Percentiles rank a stretch among this genome's conserved stretches.
phyloP scores from a whole-genome alignment of 1,140 invertebrate species.

The Pseudomyrmex gracilis region DNA sequence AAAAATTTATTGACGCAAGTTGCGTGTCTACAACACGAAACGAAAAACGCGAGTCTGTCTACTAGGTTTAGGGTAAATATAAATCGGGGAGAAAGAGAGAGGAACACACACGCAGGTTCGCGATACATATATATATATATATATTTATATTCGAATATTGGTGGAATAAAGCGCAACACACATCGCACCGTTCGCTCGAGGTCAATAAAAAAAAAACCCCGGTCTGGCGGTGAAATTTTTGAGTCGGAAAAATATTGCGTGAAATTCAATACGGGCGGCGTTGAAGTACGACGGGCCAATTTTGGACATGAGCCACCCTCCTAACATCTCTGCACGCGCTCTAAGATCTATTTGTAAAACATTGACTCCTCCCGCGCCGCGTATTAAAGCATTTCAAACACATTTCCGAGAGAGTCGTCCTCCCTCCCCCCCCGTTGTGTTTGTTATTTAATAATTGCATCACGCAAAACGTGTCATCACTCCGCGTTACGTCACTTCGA shows the following conservation, averaged over 20 bases:
- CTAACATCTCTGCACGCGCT: slow-evolving; percentile 77
- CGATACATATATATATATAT: slow-evolving; percentile 24
- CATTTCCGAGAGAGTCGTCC: slow-evolving; percentile 66
- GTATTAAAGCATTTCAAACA: slow-evolving; percentile 79
- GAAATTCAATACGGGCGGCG: slow-evolving; percentile 84
- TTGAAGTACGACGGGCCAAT: slow-evolving; percentile 84
- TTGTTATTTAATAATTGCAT: slow-evolving; percentile 31
- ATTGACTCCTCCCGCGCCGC: slow-evolving; percentile 83
- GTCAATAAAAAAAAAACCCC: slow-evolving; percentile 33
- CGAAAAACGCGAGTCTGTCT: too few relatives aligned
- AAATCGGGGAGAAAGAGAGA: neutral
- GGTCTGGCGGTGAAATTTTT: slow-evolving; percentile 70
- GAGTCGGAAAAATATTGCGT: slow-evolving; percentile 83
- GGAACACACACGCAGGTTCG: neutral
- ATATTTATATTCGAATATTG: slow-evolving; percentile 30
- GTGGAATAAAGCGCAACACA: neutral
- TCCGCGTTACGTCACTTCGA: slow-evolving; percentile 3
- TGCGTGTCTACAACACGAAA: neutral
- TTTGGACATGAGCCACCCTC: slow-evolving; percentile 85
- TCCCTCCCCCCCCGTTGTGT: too few relatives aligned
- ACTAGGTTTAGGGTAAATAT: neutral
- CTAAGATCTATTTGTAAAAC: slow-evolving; percentile 86
- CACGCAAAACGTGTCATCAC: neutral
- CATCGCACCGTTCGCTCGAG: neutral
- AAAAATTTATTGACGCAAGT: neutral